A percentile compares a stretch with the other conserved stretches of the same genome.
These are phyloP conservation scores for Magallana nippona DNA, from an alignment of 2,888 invertebrate species.

Conservation along the genomic window DNA sequence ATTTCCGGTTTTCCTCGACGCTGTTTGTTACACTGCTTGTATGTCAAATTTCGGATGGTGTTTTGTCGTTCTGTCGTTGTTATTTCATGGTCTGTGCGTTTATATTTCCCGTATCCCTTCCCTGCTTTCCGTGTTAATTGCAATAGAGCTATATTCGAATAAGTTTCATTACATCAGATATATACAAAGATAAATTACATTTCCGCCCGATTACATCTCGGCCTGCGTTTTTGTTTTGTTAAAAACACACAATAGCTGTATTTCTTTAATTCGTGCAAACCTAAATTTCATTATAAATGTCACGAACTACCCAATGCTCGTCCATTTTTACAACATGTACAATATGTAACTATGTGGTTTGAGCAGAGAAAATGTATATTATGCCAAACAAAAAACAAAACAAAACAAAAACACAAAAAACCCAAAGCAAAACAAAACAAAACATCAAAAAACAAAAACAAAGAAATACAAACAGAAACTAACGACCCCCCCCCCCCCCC, in stretches of 20 bases:
- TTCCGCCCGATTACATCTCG: constrained; percentile 20
- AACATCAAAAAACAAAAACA: no score
- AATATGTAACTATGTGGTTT: no score
- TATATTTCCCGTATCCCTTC: constrained; percentile 24
- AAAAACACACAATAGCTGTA: constrained; percentile 15
- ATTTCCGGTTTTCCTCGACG: constrained; percentile 3
- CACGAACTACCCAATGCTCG: background rate
- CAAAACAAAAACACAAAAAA: no score
- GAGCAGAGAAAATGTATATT: no score
- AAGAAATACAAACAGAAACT: no score
- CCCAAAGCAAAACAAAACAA: no score
- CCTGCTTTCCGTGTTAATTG: constrained; percentile 28
- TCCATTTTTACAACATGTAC: no score
- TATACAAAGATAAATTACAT: constrained; percentile 26
- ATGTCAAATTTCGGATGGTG: background rate
- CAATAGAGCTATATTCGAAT: constrained; percentile 14
- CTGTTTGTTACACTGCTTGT: constrained; percentile 12
- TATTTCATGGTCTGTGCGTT: constrained; percentile 24
- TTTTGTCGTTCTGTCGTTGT: background rate
- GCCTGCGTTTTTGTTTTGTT: background rate
- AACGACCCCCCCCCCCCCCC: no score
- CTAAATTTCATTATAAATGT: constrained; percentile 20
- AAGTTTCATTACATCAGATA: constrained; percentile 31
- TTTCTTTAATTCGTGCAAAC: constrained; percentile 21
- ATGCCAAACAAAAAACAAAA: no score